Evolutionary conservation across 2,797 vertebrate species (phyloP), one percentile per base, ranked within the genome.

Genomic region (Echeneis naucrates): DNA sequence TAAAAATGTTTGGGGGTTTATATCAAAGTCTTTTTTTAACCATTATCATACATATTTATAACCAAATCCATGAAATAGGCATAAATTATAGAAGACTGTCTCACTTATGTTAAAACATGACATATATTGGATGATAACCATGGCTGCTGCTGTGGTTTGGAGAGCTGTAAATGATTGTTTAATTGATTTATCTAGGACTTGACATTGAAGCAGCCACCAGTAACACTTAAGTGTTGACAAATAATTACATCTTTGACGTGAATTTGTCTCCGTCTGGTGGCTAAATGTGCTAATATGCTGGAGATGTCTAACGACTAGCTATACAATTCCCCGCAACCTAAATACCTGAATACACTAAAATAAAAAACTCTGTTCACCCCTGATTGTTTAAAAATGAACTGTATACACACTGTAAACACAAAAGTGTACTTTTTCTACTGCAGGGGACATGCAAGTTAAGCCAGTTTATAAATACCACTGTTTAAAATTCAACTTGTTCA

Each of bases 231-330:
- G n/a, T 24, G 52, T 12, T 19, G 24, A 33, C 27, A 10, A 7
- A 24, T 17, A 14, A n/a, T 17, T 38, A 10, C 23, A 21, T 75
- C 24, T 58, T 24, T 66, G 10, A 65, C 30, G 40, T 14, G 1
- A 54, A 12, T 44, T 67, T 68, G 58, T 65, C 72, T 48, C 72
- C 65, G 56, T 38, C 77, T 75, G 21, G 47, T 42, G 40, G 50
- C 23, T 61, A 24, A 58, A 21, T 40, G 2, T 12, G 37, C n/a
- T n/a, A n/a, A 67, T 40, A 42, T 8, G 52, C 9, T 42, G 1
- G 32, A 33, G 32, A 33, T 5, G 33, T 44, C 16, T 8, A 19
- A 2, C 19, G 17, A 44, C 40, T 17, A 19, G 13, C 40, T 42
- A 17, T 14, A 2, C 14, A 19, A 17, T 44, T 44, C 40, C 19